A percentile compares a stretch with the other conserved stretches of the same genome.
These are phyloP conservation scores for Cardiocondyla obscurior DNA, from an alignment of 1,140 invertebrate species.

Conservation along the genomic window DNA sequence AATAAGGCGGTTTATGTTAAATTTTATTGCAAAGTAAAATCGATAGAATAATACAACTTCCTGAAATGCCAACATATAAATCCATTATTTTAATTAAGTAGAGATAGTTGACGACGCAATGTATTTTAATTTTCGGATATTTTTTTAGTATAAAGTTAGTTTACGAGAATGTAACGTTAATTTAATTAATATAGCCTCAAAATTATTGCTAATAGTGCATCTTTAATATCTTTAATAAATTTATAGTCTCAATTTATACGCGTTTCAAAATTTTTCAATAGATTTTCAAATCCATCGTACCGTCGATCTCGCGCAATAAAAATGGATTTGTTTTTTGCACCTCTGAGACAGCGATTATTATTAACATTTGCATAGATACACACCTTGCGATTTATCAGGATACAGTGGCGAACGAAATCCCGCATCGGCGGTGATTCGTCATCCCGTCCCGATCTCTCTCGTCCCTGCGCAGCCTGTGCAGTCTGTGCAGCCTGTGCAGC, in stretches of 20 bases:
- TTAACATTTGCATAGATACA: not conserved
- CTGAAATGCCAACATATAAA: not conserved
- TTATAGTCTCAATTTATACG: not conserved
- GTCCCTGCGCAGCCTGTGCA: slow-evolving; percentile 28
- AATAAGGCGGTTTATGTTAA: not conserved
- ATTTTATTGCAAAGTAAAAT: slow-evolving; percentile 15
- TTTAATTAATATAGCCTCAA: not conserved
- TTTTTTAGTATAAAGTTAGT: too few relatives aligned
- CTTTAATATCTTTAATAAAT: not conserved
- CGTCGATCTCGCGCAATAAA: not conserved
- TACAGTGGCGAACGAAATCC: slow-evolving; percentile 34
- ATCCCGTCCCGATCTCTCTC: slow-evolving; percentile 46
- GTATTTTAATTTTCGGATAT: slow-evolving; percentile 11
- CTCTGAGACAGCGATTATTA: not conserved
- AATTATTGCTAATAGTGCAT: not conserved
- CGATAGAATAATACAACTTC: not conserved
- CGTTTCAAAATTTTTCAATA: not conserved
- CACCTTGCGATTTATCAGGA: slow-evolving; percentile 60
- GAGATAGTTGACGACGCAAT: not conserved
- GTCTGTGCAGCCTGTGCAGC: slow-evolving; percentile 14
- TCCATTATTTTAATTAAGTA: slow-evolving; percentile 1
- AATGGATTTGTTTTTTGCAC: not conserved
- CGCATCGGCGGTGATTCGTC: slow-evolving; percentile 45
- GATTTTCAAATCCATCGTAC: not conserved
- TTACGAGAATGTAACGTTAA: not conserved